Evolutionary conservation across 2,113 vertebrate species (phyloP), one percentile per base, ranked within the genome.

Genomic region (Notarius quadriscutis): DNA sequence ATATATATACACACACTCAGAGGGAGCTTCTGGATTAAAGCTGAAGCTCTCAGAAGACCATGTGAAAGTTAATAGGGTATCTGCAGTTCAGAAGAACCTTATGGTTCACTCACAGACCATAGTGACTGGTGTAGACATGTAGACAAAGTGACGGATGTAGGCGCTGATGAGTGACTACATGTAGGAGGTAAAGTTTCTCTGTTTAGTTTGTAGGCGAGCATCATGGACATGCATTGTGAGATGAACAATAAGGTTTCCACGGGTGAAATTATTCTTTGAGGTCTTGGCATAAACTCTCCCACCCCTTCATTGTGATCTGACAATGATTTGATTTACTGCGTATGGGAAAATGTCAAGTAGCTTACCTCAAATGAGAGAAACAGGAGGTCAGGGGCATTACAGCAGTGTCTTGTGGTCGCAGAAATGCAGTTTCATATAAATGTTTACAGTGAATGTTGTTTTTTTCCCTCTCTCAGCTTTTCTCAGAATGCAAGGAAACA

Each of bases 381-480:
- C n/a, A 18, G 60, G 58, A 65, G 74, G 60, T 80, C 62, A 34
- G 60, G 15, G 27, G 10, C n/a, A 65, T 83, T 63, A n/a, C 48
- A 83, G 71, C 53, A 50, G 55, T 82, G 57, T 53, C 63, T 48
- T 48, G 57, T 4, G 50, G 22, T 18, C n/a, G 4, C 50, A 77
- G 58, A 67, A 83, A 87, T 77, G 58, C 12, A 55, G 22, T 74
- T 83, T 77, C 18, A 63, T 34, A 41, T 87, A 81, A 87, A 83
- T 87, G 81, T 83, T 87, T 87, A 87, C n/a, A 83, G 25, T 87
- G 4, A 81, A 20, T 80, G 84, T 62, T 62, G 80, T 86, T 86
- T 41, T 41, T 41, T 41, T 41, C 41, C 25, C 48, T 41, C 41
- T 51, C 60, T 27, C 41, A 51, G 72, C 74, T 86, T 50, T 79